A percentile compares a stretch with the other conserved stretches of the same genome.
These are phyloP conservation scores for Actenoides hombroni DNA, from an alignment of 2,113 vertebrate species.

Conservation along the genomic window DNA sequence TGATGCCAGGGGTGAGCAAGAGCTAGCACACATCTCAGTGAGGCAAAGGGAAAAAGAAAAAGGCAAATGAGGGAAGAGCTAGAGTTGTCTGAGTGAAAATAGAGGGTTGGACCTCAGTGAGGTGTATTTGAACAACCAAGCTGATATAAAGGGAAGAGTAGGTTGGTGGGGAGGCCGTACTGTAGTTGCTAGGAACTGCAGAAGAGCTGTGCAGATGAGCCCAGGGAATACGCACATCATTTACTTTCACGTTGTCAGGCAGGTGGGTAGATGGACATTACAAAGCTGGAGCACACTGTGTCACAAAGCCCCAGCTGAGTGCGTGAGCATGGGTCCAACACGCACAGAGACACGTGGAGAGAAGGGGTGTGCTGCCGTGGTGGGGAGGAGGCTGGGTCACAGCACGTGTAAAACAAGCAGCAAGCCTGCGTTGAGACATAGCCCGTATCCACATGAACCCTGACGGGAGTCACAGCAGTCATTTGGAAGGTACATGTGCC, in stretches of 20 bases:
- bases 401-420: background rate
- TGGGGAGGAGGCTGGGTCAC: background rate
- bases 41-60: background rate
- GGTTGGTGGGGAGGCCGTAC: background rate
- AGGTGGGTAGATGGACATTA: background rate
- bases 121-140: background rate
- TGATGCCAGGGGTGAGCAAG: background rate
- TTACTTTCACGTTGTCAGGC: background rate
- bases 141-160: background rate
- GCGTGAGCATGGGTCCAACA: background rate
- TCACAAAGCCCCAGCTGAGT: background rate
- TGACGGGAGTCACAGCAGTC: background rate
- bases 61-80: background rate
- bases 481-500: slow-evolving; percentile 18
- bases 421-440: background rate
- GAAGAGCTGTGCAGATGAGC: background rate
- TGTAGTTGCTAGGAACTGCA: slow-evolving; percentile 18
- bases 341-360: background rate
- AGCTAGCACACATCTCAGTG: background rate
- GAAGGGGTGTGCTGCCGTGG: background rate
- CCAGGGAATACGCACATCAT: rapidly evolving
- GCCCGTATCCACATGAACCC: background rate
- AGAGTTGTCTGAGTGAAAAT: background rate
- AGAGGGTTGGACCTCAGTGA: background rate
- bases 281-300: rapidly evolving